Percentiles rank a stretch among this genome's conserved stretches.
Conservation (phyloP, 2,113 vertebrate species). For the Ornithorhynchus anatinus region DNA sequence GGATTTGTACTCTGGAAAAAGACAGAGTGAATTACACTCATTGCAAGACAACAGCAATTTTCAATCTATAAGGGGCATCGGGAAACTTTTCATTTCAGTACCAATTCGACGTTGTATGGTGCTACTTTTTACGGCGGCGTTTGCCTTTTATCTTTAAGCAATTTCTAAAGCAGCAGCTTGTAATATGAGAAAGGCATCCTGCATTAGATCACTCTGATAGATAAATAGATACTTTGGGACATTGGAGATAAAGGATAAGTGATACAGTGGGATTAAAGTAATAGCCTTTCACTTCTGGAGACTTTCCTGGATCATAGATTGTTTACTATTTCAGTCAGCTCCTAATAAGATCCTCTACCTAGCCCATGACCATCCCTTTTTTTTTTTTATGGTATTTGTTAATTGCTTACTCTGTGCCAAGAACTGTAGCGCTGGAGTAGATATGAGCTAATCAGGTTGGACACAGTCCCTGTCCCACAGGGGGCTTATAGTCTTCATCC, state of each 20-base stretch:
- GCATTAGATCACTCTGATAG: background rate
- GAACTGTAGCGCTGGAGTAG: no score
- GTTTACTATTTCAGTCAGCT: background rate
- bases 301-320: background rate
- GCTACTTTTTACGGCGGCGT: conserved; percentile 55
- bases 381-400: no score
- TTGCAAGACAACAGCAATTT: conserved; percentile 75
- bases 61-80: conserved; percentile 74
- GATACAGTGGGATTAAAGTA: background rate
- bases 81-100: conserved; percentile 65
- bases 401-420: no score
- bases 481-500: no score
- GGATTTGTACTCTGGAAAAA: conserved; percentile 65
- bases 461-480: no score
- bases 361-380: no score
- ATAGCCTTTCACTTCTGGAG: background rate
- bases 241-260: conserved; percentile 3
- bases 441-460: no score
- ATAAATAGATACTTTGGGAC: background rate
- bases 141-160: conserved; percentile 57
- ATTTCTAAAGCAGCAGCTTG: conserved; percentile 41
- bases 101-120: conserved; percentile 68
- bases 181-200: conserved; percentile 4
- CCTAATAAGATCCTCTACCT: fast-evolving
- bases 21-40: conserved; percentile 73